Conservation (phyloP, 2,797 vertebrate species). For the Typhlichthys subterraneus region DNA sequence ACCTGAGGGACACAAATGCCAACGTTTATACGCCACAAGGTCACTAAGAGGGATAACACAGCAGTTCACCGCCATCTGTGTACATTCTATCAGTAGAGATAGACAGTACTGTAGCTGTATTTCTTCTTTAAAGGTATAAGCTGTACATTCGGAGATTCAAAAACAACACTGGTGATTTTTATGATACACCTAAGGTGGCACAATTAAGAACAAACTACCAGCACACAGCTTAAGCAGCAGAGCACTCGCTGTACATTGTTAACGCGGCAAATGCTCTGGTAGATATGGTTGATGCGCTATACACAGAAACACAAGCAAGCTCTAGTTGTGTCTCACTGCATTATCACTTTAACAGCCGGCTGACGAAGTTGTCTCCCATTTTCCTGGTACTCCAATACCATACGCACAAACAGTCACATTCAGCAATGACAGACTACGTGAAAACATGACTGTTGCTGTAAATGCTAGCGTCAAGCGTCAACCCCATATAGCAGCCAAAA, state of each 20-base stretch:
- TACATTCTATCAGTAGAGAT: not conserved
- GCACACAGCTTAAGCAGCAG: too few relatives aligned
- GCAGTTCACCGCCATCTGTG: not conserved
- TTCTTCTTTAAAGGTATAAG: too few relatives aligned
- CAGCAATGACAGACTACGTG: conserved; percentile 29
- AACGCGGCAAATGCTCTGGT: too few relatives aligned
- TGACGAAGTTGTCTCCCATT: conserved; percentile 47
- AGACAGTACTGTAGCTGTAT: too few relatives aligned
- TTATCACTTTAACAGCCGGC: conserved; percentile 64
- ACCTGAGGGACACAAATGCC: conserved; percentile 71
- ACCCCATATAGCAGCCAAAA: conserved; percentile 8
- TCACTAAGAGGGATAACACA: not conserved
- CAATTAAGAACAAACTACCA: too few relatives aligned
- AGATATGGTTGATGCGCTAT: conserved; percentile 10
- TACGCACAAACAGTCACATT: conserved; percentile 15
- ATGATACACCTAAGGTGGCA: too few relatives aligned
- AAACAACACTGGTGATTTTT: too few relatives aligned
- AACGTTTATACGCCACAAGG: conserved; percentile 18
- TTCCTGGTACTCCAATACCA: conserved; percentile 44
- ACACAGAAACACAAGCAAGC: conserved; percentile 37
- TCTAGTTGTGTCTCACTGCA: too few relatives aligned
- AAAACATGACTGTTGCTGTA: not conserved
- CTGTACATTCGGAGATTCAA: too few relatives aligned
- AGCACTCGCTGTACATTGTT: too few relatives aligned
- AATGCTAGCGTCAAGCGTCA: not conserved